Evolutionary conservation across 2,888 invertebrate genomes (phyloP), one percentile per base, ranked within the genome.

Genomic region (Scaptomyza flava): DNA sequence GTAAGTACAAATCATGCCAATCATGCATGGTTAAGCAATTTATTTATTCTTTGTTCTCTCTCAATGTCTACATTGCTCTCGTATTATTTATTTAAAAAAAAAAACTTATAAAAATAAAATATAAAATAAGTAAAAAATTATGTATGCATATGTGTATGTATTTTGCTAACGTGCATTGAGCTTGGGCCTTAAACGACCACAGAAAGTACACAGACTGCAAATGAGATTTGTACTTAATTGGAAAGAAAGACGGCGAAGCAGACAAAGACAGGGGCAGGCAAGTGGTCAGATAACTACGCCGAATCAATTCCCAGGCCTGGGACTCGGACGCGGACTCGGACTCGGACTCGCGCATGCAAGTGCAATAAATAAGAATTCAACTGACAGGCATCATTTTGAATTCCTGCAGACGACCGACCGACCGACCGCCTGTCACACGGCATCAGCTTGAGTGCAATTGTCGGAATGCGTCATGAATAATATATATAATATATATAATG

Each of bases 361-460:
- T 65, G 72, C 65, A 60, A 84, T 84, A 84, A 84, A 85, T 86
- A 67, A 80, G 65, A 46, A 17, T 52, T 30, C 79, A 70, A 75
- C 59, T 83, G 87, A 86, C 84, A 83, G 79, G 68, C 74, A 72
- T 74, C 72, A 83, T 81, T 84, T 78, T 79, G 57, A 74, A 83
- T 79, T 81, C 77, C 70, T 66, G 63, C 27, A 62, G 75, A 67
- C 14, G n/a, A 23, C 23, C 23, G 17, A 4, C 23, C 23, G 23
- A 34, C 2, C 66, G 54, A 68, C 58, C 58, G 61, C 51, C 71
- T 65, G 79, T 69, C 77, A 75, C 59, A 63, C 70, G 66, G 70
- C 70, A 65, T 73, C 53, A 45, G 42, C 38, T 52, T 36, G n/a
- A 31, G 34, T 66, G 51, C 47, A 58, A 59, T 61, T 63, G 54